These are phyloP conservation scores for Platalea minor DNA, from an alignment of 2,797 vertebrate genomes.

Conservation along the genomic window DNA sequence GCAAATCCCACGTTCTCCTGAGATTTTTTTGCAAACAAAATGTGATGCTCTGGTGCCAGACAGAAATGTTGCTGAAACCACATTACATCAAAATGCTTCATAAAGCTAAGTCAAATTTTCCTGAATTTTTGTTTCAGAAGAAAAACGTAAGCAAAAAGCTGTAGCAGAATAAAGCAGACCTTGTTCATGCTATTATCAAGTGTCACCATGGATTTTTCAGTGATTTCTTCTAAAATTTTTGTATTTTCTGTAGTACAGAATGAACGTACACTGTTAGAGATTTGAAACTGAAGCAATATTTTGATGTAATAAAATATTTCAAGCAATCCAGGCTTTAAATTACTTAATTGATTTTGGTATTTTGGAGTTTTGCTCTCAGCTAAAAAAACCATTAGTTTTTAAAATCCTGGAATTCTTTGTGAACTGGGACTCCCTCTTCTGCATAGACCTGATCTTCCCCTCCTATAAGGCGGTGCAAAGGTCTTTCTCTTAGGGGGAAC, in stretches of 20 bases:
- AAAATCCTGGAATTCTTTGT: not conserved
- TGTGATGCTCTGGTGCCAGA: not conserved
- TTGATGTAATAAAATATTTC: not conserved
- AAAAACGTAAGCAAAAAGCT: not conserved
- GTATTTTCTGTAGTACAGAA: not conserved
- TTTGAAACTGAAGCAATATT: not conserved
- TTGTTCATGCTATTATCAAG: not conserved
- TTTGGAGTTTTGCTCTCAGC: not conserved
- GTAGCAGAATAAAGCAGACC: not conserved
- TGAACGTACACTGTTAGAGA: not conserved
- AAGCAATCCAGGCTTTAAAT: not conserved
- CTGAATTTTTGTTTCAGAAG: not conserved
- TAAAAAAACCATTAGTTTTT: not conserved
- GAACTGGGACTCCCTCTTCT: not conserved
- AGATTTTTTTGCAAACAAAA: not conserved
- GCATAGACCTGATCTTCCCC: rapidly evolving
- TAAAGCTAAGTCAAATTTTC: not conserved
- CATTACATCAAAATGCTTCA: not conserved
- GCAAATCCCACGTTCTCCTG: not conserved
- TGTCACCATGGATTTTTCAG: not conserved
- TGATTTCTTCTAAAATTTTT: not conserved
- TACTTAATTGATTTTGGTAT: not conserved
- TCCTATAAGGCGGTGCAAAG: not conserved
- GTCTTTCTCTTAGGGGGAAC: rapidly evolving
- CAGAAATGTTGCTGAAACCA: not conserved